These are phyloP conservation scores for Rhinogobius similis DNA, from an alignment of 2,113 vertebrate species.

Conservation along the genomic window DNA sequence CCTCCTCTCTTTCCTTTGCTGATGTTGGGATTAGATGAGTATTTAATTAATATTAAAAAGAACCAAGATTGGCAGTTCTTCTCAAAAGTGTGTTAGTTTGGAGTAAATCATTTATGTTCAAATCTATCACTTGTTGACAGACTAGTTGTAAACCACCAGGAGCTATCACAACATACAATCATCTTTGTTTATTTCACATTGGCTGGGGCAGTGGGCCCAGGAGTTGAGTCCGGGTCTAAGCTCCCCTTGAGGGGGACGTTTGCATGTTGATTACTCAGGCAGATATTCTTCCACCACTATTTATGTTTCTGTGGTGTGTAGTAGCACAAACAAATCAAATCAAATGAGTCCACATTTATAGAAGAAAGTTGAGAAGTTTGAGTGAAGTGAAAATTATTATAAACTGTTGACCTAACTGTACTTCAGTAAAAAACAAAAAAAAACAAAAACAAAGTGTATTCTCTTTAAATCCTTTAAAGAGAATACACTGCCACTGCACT, in stretches of 20 bases:
- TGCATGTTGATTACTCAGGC: constrained; percentile 30
- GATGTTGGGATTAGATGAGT: constrained; percentile 20
- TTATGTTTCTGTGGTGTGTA: constrained; percentile 20
- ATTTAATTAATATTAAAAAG: constrained; percentile 12
- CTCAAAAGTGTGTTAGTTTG: not conserved
- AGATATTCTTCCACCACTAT: constrained; percentile 22
- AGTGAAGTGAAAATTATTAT: not conserved
- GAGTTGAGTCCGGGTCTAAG: constrained; percentile 24
- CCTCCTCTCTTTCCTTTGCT: constrained; percentile 24
- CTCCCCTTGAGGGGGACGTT: constrained; percentile 22
- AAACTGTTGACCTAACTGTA: not conserved
- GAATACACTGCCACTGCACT: no score
- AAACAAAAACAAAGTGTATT: no score
- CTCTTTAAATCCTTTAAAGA: no score
- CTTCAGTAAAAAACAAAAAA: no score
- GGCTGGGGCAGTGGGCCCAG: constrained; percentile 19
- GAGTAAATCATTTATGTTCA: constrained; percentile 8
- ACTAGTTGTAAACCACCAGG: constrained; percentile 6
- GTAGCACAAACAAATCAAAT: constrained; percentile 18
- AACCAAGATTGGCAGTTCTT: not conserved
- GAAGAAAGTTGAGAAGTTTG: not conserved
- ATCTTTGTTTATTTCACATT: constrained; percentile 19
- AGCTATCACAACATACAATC: constrained; percentile 16
- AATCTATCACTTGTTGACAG: not conserved
- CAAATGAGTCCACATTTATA: constrained; percentile 10